phyloP scores from a whole-genome alignment of 2,113 vertebrate genomes.

The Platichthys stellatus region DNA sequence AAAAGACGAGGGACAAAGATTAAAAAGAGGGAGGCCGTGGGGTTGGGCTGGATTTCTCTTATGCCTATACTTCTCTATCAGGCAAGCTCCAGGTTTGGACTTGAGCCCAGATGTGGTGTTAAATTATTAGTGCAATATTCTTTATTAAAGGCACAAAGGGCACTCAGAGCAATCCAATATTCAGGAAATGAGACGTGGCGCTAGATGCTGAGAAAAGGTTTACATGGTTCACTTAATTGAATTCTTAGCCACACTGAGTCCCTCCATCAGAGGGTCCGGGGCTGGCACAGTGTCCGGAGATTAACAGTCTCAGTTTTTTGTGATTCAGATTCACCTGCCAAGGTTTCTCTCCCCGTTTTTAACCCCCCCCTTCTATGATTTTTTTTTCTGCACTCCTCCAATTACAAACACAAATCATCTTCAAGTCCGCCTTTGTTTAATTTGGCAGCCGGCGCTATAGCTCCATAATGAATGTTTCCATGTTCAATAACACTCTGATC shows the following conservation, averaged over 20 bases:
- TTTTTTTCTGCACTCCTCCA: constrained; percentile 43
- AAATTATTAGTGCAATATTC: constrained; percentile 62
- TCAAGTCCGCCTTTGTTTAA: constrained; percentile 54
- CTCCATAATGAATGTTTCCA: constrained; percentile 65
- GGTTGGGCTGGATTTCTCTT: constrained; percentile 42
- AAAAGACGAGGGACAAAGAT: constrained; percentile 59
- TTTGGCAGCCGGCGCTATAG: constrained; percentile 58
- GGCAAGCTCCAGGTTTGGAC: constrained; percentile 31
- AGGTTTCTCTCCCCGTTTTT: constrained; percentile 35
- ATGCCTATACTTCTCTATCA: constrained; percentile 38
- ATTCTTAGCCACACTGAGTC: constrained; percentile 51
- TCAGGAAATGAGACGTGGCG: constrained; percentile 52
- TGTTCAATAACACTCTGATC: constrained; percentile 48
- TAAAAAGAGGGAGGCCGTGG: constrained; percentile 40
- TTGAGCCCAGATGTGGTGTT: constrained; percentile 55
- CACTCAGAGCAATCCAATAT: constrained; percentile 55
- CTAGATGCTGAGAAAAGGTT: constrained; percentile 57
- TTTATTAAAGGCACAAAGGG: constrained; percentile 63
- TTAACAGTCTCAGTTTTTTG: constrained; percentile 53
- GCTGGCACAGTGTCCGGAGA: constrained; percentile 40
- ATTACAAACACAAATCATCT: constrained; percentile 68
- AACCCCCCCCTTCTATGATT: neutral
- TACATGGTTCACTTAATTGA: constrained; percentile 63
- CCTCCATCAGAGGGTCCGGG: constrained; percentile 33
- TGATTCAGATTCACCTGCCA: constrained; percentile 64